Percentiles rank a stretch among this genome's conserved stretches.
Evolutionary conservation across 2,113 vertebrate genomes (phyloP).

Genomic region (Cyprinodon tularosa): DNA sequence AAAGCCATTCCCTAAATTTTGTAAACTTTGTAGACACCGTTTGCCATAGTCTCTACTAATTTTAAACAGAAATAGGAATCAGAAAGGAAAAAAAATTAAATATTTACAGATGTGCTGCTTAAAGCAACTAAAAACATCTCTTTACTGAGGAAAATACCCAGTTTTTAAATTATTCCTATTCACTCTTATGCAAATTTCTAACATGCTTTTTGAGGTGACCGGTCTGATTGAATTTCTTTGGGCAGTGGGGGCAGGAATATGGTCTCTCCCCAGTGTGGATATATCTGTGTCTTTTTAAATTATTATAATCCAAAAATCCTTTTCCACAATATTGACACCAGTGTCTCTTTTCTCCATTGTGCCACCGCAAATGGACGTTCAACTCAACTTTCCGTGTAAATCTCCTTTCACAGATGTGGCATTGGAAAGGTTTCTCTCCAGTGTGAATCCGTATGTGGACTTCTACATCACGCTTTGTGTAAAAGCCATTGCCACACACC

Average conservation of each 20-base stretch:
- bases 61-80: background rate
- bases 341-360: conserved; percentile 78
- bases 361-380: conserved; percentile 82
- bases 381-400: conserved; percentile 82
- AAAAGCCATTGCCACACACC: conserved; percentile 74
- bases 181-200: conserved; percentile 64
- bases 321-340: conserved; percentile 83
- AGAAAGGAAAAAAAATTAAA: background rate
- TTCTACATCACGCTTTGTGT: conserved; percentile 71
- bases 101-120: too few species aligned
- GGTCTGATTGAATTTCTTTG: conserved; percentile 74
- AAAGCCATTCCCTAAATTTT: background rate
- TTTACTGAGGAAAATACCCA: background rate
- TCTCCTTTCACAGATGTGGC: conserved; percentile 81
- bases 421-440: conserved; percentile 84
- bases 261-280: conserved; percentile 83
- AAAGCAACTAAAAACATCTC: background rate
- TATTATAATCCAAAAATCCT: conserved; percentile 83
- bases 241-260: conserved; percentile 69
- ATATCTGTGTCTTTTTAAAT: conserved; percentile 83
- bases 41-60: background rate
- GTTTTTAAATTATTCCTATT: background rate
- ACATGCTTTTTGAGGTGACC: conserved; percentile 77
- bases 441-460: conserved; percentile 84
- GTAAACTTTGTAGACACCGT: background rate